phyloP scores from a whole-genome alignment of 1,140 invertebrate species.

The Piezodorus guildinii region DNA sequence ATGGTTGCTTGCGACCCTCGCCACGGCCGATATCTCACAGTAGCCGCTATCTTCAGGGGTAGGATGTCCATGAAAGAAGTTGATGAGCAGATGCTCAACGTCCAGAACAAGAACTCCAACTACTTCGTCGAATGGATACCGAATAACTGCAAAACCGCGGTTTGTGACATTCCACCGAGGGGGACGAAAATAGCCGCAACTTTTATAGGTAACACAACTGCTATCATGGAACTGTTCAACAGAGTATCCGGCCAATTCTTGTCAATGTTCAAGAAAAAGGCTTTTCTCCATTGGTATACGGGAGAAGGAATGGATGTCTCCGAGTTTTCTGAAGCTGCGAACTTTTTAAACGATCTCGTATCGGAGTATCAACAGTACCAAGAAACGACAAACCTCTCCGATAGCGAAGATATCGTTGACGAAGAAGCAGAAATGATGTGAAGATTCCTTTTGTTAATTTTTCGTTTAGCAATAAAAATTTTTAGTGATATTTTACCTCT shows the following conservation, averaged over 20 bases:
- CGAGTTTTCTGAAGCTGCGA: conserved; percentile 60
- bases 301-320: conserved; percentile 68
- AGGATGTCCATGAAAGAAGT: conserved; percentile 43
- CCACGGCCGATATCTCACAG: conserved; percentile 44
- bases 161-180: conserved; percentile 47
- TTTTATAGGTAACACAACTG: conserved; percentile 34
- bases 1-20: conserved; percentile 63
- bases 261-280: conserved; percentile 54
- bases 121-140: conserved; percentile 50
- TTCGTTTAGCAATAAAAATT: no score
- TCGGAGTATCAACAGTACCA: conserved; percentile 75
- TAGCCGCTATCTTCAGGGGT: conserved; percentile 63
- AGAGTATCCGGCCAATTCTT: conserved; percentile 38
- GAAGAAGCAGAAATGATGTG: background rate
- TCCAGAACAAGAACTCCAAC: conserved; percentile 53
- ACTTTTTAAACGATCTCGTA: conserved; percentile 67
- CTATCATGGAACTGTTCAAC: conserved; percentile 35
- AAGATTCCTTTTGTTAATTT: no score
- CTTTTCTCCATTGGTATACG: conserved; percentile 56
- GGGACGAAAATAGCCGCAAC: conserved; percentile 37
- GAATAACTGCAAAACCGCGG: conserved; percentile 47
- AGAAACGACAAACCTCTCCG: conserved; percentile 38
- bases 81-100: conserved; percentile 44
- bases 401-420: conserved; percentile 10
- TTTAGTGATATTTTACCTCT: no score